Percentiles rank a stretch among this genome's conserved stretches.
Evolutionary conservation across 1,140 invertebrate genomes (phyloP).

Genomic region (Daktulosphaira vitifoliae): DNA sequence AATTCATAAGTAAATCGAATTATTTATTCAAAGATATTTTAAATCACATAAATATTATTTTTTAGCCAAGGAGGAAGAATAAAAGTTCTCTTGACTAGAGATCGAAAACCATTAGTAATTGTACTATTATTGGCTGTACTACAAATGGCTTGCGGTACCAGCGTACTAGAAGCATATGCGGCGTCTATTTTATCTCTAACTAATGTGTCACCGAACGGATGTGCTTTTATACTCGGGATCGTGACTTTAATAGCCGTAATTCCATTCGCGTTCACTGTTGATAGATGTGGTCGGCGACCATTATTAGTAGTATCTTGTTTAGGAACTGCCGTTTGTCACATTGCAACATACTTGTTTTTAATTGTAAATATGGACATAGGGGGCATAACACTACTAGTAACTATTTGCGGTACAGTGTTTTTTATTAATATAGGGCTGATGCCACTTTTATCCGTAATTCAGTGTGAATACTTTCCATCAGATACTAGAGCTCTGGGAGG

Average conservation of each 20-base stretch:
- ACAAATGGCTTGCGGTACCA: constrained; percentile 68
- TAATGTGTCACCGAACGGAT: constrained; percentile 46
- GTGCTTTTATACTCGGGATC: constrained; percentile 56
- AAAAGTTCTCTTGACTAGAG: constrained; percentile 43
- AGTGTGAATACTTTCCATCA: constrained; percentile 37
- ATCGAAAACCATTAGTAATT: constrained; percentile 56
- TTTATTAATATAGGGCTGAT: constrained; percentile 34
- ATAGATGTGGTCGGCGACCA: constrained; percentile 59
- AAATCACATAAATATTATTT: too few relatives aligned
- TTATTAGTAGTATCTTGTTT: constrained; percentile 54
- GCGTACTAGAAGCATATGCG: constrained; percentile 63
- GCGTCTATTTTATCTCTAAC: constrained; percentile 60
- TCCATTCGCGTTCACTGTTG: constrained; percentile 56
- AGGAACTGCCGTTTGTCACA: constrained; percentile 46
- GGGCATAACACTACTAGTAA: neutral
- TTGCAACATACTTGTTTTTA: constrained; percentile 37
- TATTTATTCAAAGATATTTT: too few relatives aligned
- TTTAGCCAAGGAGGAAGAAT: neutral
- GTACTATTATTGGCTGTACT: constrained; percentile 57
- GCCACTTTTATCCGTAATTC: constrained; percentile 33
- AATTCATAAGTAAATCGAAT: too few relatives aligned
- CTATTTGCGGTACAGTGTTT: constrained; percentile 25
- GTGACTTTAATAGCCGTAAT: constrained; percentile 58
- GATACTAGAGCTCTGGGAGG: constrained; percentile 36
- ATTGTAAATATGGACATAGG: neutral